Percentiles rank a stretch among this genome's conserved stretches.
phyloP scores from a whole-genome alignment of 2,888 invertebrate genomes.

The Rhorus exstirpatorius region DNA sequence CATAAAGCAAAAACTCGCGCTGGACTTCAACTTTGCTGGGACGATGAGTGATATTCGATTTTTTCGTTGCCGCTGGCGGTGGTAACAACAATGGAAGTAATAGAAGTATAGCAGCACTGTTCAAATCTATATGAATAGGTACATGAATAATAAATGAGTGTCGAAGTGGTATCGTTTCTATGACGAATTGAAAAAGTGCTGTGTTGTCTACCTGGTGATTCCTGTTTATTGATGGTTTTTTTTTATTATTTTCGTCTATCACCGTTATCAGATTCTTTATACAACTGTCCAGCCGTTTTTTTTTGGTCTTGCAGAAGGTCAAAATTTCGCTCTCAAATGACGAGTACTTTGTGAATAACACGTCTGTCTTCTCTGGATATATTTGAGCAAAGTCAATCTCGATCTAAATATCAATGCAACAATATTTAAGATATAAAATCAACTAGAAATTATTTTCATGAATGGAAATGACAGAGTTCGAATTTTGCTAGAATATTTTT shows the following conservation, averaged over 20 bases:
- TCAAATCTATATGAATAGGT: constrained; percentile 40
- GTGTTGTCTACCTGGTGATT: neutral
- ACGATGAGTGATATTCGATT: constrained; percentile 18
- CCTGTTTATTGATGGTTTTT: constrained; percentile 1
- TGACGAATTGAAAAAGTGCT: too few species aligned
- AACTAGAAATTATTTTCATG: too few species aligned
- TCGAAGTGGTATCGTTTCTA: neutral
- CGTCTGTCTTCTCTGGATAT: constrained; percentile 40
- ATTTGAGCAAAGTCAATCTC: constrained; percentile 51
- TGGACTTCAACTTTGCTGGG: constrained; percentile 63
- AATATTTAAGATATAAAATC: too few species aligned
- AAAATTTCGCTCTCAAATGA: constrained; percentile 44
- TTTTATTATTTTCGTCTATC: constrained; percentile 19
- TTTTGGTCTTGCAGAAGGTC: constrained; percentile 46
- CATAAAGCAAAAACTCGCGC: constrained; percentile 57
- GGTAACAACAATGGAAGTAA: constrained; percentile 51
- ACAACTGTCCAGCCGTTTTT: constrained; percentile 27
- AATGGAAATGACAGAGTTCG: neutral
- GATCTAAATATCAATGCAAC: constrained; percentile 46
- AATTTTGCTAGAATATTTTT: constrained; percentile 29
- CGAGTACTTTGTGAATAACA: constrained; percentile 21
- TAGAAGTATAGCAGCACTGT: constrained; percentile 35
- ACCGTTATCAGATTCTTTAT: constrained; percentile 25
- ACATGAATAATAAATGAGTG: neutral
- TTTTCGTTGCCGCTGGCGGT: constrained; percentile 30